Evolutionary conservation across 1,140 invertebrate species (phyloP).

Genomic region (Samia ricini): DNA sequence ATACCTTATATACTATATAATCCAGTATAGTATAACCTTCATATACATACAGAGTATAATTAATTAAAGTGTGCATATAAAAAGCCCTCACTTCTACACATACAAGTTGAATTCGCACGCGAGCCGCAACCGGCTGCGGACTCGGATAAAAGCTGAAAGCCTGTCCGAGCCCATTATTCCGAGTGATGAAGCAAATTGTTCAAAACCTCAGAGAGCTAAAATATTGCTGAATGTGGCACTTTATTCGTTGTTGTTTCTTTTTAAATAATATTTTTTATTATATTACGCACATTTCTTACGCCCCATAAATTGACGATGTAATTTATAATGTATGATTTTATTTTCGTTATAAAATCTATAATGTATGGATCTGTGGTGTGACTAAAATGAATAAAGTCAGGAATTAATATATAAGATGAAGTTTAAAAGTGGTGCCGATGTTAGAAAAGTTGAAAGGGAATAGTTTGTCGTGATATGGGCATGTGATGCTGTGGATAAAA

Average conservation of each 20-base stretch:
- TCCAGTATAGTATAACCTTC: no score
- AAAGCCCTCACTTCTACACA: conserved; percentile 22
- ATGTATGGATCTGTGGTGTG: no score
- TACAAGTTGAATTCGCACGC: conserved; percentile 25
- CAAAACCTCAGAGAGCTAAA: conserved; percentile 13
- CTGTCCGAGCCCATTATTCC: conserved; percentile 33
- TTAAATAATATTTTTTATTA: not conserved
- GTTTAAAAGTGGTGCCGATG: no score
- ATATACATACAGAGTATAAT: not conserved
- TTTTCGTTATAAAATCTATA: no score
- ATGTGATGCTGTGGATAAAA: no score
- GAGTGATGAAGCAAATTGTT: conserved; percentile 39
- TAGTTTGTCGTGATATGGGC: no score
- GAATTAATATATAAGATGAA: no score
- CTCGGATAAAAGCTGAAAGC: conserved; percentile 23
- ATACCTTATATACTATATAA: no score
- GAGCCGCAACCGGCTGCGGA: not conserved
- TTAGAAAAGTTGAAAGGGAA: no score
- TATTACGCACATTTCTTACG: not conserved
- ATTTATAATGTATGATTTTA: no score
- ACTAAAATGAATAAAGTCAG: no score
- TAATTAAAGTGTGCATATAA: not conserved
- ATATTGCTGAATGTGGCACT: conserved; percentile 6
- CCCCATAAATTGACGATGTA: not conserved
- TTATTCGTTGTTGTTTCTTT: not conserved